phyloP scores from a whole-genome alignment of 2,888 invertebrate species.

The Hesperia comma region DNA sequence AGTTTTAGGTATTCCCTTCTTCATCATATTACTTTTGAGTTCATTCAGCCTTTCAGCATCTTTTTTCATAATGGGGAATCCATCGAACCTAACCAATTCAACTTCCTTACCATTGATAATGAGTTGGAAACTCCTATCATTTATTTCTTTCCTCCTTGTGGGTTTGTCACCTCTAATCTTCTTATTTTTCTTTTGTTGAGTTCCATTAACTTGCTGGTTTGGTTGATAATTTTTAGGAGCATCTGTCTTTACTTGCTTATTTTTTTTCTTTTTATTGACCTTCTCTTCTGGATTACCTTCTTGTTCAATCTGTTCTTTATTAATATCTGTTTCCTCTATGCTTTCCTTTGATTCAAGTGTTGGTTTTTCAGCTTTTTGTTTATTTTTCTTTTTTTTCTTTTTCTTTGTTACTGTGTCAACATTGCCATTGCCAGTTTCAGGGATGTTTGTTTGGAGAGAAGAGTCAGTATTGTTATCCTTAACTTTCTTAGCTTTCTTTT shows the following conservation, averaged over 20 bases:
- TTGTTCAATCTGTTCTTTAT: slow-evolving; percentile 1
- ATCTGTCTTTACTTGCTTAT: slow-evolving; percentile 9
- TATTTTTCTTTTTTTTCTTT: slow-evolving; percentile 49
- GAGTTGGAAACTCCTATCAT: slow-evolving; percentile 76
- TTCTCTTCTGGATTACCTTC: slow-evolving; percentile 23
- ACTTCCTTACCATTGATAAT: slow-evolving; percentile 86
- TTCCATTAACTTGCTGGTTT: slow-evolving; percentile 5
- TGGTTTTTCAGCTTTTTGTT: slow-evolving; percentile 22
- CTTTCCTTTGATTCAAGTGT: slow-evolving; percentile 1
- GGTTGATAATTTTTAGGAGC: slow-evolving; percentile 11
- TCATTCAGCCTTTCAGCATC: slow-evolving; percentile 86
- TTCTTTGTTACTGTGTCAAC: slow-evolving; percentile 41
- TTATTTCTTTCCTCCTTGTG: slow-evolving; percentile 72
- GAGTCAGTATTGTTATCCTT: slow-evolving; percentile 12
- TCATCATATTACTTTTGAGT: slow-evolving; percentile 86
- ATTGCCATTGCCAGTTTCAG: slow-evolving; percentile 27
- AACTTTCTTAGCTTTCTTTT: slow-evolving; percentile 14
- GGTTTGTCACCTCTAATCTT: slow-evolving; percentile 56
- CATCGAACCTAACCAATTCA: slow-evolving; percentile 86
- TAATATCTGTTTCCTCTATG: neutral
- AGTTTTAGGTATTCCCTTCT: slow-evolving; percentile 86
- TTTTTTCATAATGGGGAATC: slow-evolving; percentile 88
- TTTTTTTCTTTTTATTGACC: slow-evolving; percentile 34
- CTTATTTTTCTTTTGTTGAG: slow-evolving; percentile 42
- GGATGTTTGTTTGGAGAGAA: slow-evolving; percentile 7